Evolutionary conservation across 2,888 invertebrate species (phyloP).

Genomic region (Podotricha telesiphe): DNA sequence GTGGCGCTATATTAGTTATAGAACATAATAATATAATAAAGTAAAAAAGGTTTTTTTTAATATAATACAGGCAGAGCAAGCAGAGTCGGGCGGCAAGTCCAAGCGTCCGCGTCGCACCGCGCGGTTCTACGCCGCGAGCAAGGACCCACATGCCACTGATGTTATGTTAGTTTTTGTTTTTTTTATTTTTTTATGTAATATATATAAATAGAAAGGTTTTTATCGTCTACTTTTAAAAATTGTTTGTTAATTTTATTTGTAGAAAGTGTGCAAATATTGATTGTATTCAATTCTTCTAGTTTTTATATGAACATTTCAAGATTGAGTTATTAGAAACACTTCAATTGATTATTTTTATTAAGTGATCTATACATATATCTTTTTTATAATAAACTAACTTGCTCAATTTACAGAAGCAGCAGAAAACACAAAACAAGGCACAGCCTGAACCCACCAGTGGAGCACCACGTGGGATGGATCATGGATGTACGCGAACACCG

Average conservation of each 20-base stretch:
- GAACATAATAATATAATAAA: too few relatives aligned
- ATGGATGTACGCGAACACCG: slow-evolving; percentile 95
- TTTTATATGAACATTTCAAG: too few relatives aligned
- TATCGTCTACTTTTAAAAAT: too few relatives aligned
- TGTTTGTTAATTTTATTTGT: too few relatives aligned
- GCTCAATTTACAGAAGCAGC: slow-evolving; percentile 60
- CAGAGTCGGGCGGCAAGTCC: slow-evolving; percentile 52
- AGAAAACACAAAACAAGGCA: slow-evolving; percentile 96
- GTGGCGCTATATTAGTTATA: too few relatives aligned
- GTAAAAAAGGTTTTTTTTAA: too few relatives aligned
- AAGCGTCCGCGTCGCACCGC: slow-evolving; percentile 85
- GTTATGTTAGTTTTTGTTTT: slow-evolving; percentile 66
- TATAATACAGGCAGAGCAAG: slow-evolving; percentile 52
- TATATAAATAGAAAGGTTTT: too few relatives aligned
- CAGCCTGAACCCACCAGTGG: slow-evolving; percentile 95
- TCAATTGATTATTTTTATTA: too few relatives aligned
- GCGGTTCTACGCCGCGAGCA: slow-evolving; percentile 97
- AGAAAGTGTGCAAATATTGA: too few relatives aligned
- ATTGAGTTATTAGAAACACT: too few relatives aligned
- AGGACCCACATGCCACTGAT: slow-evolving; percentile 86
- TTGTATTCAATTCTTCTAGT: too few relatives aligned
- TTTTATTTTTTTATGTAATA: not conserved
- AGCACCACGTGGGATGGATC: slow-evolving; percentile 98
- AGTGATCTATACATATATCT: too few relatives aligned
- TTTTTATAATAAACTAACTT: not conserved